A percentile compares a stretch with the other conserved stretches of the same genome.
These are phyloP conservation scores for Margarornis squamiger DNA, from an alignment of 2,797 vertebrate species.

Conservation along the genomic window DNA sequence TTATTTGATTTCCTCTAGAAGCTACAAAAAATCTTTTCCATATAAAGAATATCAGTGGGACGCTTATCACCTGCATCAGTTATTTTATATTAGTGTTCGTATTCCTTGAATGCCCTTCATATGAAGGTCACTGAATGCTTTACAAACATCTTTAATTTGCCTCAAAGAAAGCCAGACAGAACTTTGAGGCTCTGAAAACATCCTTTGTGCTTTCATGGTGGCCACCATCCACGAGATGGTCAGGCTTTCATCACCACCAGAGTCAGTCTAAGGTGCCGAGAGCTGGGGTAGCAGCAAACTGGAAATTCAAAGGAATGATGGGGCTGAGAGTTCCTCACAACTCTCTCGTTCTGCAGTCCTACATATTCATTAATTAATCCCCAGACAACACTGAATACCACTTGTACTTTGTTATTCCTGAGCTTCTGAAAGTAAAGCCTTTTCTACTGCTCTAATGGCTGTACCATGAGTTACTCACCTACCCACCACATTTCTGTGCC, in stretches of 20 bases:
- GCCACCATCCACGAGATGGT: neutral
- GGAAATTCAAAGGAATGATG: neutral
- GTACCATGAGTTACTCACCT: rapidly evolving
- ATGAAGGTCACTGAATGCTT: constrained; percentile 4
- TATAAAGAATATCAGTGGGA: constrained; percentile 6
- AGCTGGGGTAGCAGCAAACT: neutral
- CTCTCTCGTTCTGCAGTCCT: neutral
- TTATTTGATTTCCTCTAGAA: constrained; percentile 44
- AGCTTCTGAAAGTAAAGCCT: neutral
- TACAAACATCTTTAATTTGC: constrained; percentile 1
- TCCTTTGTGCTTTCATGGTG: neutral
- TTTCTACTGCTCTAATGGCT: neutral
- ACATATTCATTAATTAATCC: neutral
- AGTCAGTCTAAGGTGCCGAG: rapidly evolving
- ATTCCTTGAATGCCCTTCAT: constrained; percentile 16
- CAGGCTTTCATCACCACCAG: neutral
- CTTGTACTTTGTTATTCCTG: neutral
- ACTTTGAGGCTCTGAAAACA: neutral
- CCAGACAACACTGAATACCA: neutral
- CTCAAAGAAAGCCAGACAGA: neutral
- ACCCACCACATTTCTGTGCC: neutral
- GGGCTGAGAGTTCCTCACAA: neutral
- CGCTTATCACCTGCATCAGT: constrained; percentile 40
- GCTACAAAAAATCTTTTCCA: neutral
- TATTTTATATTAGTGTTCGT: constrained; percentile 24